Conservation (phyloP, 2,888 invertebrate genomes). For the Drosophila setosimentum region DNA sequence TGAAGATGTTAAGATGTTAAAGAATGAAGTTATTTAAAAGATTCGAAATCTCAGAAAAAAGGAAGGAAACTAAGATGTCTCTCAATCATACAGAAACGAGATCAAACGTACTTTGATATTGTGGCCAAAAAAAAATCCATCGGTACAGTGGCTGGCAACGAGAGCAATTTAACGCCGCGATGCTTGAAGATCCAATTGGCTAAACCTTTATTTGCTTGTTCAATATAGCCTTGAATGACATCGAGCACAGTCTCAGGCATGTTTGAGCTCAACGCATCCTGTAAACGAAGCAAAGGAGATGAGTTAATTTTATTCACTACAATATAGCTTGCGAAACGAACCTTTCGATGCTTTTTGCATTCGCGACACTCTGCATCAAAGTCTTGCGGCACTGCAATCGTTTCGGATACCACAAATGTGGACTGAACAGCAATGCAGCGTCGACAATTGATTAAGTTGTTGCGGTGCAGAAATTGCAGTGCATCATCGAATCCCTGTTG, state of each 20-base stretch:
- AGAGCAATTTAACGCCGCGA: constrained; percentile 91
- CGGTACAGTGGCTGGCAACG: constrained; percentile 94
- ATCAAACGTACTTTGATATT: constrained; percentile 85
- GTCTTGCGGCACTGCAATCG: constrained; percentile 88
- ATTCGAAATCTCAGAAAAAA: neutral
- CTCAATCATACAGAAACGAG: neutral
- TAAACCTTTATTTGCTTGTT: constrained; percentile 95
- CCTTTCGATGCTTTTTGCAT: constrained; percentile 95
- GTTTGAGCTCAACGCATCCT: constrained; percentile 95
- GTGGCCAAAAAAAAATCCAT: constrained; percentile 95
- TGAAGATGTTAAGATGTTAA: neutral
- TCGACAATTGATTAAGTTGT: constrained; percentile 96
- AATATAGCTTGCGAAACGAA: constrained; percentile 82
- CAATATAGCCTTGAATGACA: constrained; percentile 96
- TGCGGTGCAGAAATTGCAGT: constrained; percentile 92
- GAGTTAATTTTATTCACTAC: constrained; percentile 7
- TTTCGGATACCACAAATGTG: constrained; percentile 92
- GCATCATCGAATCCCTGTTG: constrained; percentile 98
- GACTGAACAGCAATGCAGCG: constrained; percentile 95
- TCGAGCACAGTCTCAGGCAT: constrained; percentile 95
- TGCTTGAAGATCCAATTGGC: constrained; percentile 96
- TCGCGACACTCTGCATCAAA: constrained; percentile 95
- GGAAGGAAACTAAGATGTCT: neutral
- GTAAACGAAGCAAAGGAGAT: neutral
- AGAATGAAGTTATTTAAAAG: neutral